Base-by-base conservation (phyloP, 2,113 vertebrate genomes). In the Tauraco erythrolophus region DNA sequence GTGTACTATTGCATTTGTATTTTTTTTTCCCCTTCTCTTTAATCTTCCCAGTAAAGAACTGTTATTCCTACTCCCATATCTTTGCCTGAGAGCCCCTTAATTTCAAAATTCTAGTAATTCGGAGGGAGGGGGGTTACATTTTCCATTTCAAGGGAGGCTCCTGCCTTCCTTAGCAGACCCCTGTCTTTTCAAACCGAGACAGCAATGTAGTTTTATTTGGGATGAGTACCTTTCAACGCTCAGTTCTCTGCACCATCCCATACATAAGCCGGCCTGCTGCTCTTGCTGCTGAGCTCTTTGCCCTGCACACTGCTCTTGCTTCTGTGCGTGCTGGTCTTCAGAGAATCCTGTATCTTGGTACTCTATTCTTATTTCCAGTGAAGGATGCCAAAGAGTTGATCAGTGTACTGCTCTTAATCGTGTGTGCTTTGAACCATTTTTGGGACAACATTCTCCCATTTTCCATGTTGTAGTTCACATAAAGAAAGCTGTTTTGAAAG, bases 161-260 rank as follows among this genome's bases (percentile, higher is more conserved):
- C n/a, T n/a, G n/a, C n/a, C n/a, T n/a, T n/a, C n/a, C n/a, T n/a
- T n/a, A n/a, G n/a, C n/a, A n/a, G n/a, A n/a, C n/a, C n/a, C n/a
- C n/a, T n/a, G n/a, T n/a, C n/a, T n/a, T n/a, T n/a, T n/a, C n/a
- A n/a, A n/a, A n/a, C n/a, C n/a, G n/a, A n/a, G n/a, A n/a, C n/a
- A n/a, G n/a, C n/a, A n/a, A n/a, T n/a, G 12, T 16, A 12, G 25
- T 37, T 72, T 91, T 39, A 41, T 65, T 65, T 86, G 41, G 58
- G 22, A 69, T 53, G 0, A 3, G 17, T 28, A 57, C 19, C 45
- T 65, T 72, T 35, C 35, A 89, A 19, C 0, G 0, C 41, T 60
- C 50, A 19, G 16, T 53, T 80, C 68, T 77, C 72, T 54, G 62
- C 48, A 91, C 12, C 17, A 50, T 70, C 66, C 85, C 53, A 27